Base-by-base conservation (phyloP, 2,797 vertebrate species). In the Anas bernieri region DNA sequence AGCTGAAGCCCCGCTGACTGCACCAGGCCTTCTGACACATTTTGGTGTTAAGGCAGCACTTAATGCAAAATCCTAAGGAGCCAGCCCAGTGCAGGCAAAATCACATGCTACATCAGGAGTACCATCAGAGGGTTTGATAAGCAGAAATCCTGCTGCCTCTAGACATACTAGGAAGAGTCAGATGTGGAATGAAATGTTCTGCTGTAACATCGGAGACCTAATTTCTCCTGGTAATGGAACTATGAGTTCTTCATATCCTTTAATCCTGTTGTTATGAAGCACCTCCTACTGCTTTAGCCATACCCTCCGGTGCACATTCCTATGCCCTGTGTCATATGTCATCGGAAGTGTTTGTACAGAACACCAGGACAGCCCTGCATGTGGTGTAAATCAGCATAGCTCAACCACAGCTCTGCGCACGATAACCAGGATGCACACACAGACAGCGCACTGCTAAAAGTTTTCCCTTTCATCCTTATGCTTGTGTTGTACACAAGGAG, bases 51-150 rank as follows among this genome's bases (percentile, higher is more conserved):
- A 70, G 56, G 72, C 85, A 75, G 26, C 2, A 2, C 72, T 81
- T 73, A 76, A 64, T 33, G 77, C 41, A 43, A 63, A 68, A 56
- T 23, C 23, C 20, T 9, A 1, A 52, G 69, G 21, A 93, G 35
- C 69, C 85, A 77, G 5, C 8, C 30, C 55, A 7, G 54, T 6
- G 58, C 89, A 70, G 81, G 35, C 6, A 0, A 9, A 48, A 17
- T 0, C 21, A 26, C 0, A 0, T 62, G 79, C 46, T 69, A 0
- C 17, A 11, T 43, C 2, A 4, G 62, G 62, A 77, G 33, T 13
- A 2, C 43, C 41, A 23, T 41, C 67, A 63, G 80, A 82, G 39
- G 35, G 31, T 39, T 73, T 0, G 1, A 22, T 20, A 13, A 74
- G 83, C 1, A 1, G 91, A 69, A 86, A 72, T 82, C 91, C 80